phyloP scores from a whole-genome alignment of 2,113 vertebrate genomes.

The Spheniscus mendiculus region DNA sequence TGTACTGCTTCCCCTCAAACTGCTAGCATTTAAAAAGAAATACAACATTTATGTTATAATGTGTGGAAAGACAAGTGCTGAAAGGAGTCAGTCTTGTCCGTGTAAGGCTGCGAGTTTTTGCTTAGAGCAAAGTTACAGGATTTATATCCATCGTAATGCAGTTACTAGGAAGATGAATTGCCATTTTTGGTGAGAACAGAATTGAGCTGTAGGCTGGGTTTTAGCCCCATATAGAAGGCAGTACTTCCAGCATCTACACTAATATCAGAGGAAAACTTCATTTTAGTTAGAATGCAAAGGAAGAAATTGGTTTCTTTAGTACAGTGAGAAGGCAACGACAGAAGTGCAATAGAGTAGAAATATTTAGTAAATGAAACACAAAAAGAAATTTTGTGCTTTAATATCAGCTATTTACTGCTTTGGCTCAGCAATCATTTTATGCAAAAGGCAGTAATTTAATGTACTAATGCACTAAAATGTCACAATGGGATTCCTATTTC shows the following conservation, averaged over 20 bases:
- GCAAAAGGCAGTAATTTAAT: constrained; percentile 56
- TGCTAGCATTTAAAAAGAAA: neutral
- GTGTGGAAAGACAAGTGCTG: neutral
- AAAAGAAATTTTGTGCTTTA: constrained; percentile 31
- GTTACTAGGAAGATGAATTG: neutral
- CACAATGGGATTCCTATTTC: constrained; percentile 62
- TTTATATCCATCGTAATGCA: neutral
- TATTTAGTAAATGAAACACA: constrained; percentile 49
- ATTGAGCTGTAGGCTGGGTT: neutral
- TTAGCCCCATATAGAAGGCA: neutral
- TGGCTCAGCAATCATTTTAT: constrained; percentile 29
- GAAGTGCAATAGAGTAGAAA: constrained; percentile 27
- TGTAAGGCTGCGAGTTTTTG: neutral
- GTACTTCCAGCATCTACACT: neutral
- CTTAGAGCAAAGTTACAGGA: neutral
- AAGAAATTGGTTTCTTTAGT: neutral
- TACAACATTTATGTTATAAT: neutral
- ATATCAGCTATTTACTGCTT: constrained; percentile 58
- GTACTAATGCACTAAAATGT: constrained; percentile 4
- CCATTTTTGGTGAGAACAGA: neutral
- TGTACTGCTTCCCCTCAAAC: neutral
- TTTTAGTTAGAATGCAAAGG: neutral
- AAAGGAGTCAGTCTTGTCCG: neutral
- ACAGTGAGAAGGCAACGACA: neutral
- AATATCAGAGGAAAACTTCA: constrained; percentile 18